Evolutionary conservation across 35 echinoderm and acorn worm genomes (phyloP).

Genomic region (Apostichopus californicus): DNA sequence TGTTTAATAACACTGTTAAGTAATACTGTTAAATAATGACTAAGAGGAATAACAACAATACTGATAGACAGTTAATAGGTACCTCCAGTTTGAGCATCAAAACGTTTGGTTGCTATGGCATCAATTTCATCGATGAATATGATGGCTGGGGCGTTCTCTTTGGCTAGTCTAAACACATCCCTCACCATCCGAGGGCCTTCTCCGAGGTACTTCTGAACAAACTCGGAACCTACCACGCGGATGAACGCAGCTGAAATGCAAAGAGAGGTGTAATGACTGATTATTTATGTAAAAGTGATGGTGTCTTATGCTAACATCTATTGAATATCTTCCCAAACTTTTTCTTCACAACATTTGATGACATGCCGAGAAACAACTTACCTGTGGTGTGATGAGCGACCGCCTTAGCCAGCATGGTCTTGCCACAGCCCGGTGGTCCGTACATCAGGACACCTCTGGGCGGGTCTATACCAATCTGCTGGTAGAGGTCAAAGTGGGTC

Average conservation of each 20-base stretch:
- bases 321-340: no score
- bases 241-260: conserved; percentile 88
- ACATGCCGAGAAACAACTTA: not conserved
- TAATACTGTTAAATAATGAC: no score
- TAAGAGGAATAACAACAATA: no score
- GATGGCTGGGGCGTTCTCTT: conserved; percentile 93
- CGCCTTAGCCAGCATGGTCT: conserved; percentile 97
- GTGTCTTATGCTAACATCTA: no score
- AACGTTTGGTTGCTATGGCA: conserved; percentile 97
- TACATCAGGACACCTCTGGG: conserved; percentile 95
- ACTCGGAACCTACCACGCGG: conserved; percentile 95
- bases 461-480: conserved; percentile 97
- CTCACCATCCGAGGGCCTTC: conserved; percentile 95
- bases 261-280: not conserved
- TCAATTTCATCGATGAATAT: conserved; percentile 99
- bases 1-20: no score
- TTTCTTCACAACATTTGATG: no score
- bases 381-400: conserved; percentile 97
- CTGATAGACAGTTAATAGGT: not conserved
- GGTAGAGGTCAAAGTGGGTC: conserved; percentile 91
- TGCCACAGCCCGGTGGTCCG: conserved; percentile 93
- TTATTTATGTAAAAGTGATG: not conserved
- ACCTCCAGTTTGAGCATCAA: conserved; percentile 99
- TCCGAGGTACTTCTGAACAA: conserved; percentile 98
- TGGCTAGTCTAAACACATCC: conserved; percentile 92